These are phyloP conservation scores for Alouatta palliata DNA, from an alignment of 2,113 vertebrate species.

Conservation along the genomic window DNA sequence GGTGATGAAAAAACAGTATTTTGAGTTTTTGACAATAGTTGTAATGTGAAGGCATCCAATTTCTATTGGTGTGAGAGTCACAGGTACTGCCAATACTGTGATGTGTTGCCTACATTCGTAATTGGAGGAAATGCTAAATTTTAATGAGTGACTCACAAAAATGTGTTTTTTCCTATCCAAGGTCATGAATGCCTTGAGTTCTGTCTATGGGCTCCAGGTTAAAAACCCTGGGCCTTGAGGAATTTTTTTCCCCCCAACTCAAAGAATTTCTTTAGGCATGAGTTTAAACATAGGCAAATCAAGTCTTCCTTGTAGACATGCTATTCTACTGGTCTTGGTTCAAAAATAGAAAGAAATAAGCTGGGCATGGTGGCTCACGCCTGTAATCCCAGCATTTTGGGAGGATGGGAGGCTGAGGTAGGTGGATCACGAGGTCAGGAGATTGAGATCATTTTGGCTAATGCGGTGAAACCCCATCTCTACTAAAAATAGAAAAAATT, in stretches of 20 bases:
- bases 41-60: neutral
- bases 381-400: no score
- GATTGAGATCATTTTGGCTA: no score
- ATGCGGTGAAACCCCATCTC: no score
- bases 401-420: no score
- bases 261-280: neutral
- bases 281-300: neutral
- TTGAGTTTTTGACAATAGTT: neutral
- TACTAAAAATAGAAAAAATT: no score
- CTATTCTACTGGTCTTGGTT: neutral
- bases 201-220: neutral
- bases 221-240: neutral
- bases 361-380: no score
- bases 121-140: neutral
- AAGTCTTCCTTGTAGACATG: neutral
- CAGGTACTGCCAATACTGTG: neutral
- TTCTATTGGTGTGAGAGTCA: neutral
- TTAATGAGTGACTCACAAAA: neutral
- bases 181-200: neutral
- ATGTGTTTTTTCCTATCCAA: neutral
- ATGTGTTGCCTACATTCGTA: neutral
- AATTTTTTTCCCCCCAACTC: fast-evolving
- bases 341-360: constrained; percentile 24
- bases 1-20: neutral
- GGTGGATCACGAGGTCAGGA: no score